These are phyloP conservation scores for Philypnodon macrostomus DNA, from an alignment of 2,797 vertebrate genomes.

Conservation along the genomic window DNA sequence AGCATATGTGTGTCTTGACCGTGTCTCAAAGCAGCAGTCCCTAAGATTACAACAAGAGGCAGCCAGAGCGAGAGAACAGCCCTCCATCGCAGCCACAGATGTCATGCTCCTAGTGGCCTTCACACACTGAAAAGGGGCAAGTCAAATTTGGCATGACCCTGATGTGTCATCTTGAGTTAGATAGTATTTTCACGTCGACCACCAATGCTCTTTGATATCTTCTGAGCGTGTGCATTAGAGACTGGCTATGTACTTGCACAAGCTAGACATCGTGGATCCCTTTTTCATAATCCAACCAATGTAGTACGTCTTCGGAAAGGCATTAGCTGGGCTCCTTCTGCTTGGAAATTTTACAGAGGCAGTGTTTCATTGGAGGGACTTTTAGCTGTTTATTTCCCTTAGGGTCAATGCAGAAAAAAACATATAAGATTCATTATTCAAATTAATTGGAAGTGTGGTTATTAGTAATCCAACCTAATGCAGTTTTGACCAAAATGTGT, in stretches of 20 bases:
- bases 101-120: conserved; percentile 70
- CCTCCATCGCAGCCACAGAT: conserved; percentile 50
- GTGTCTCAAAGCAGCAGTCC: conserved; percentile 44
- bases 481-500: no score
- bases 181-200: conserved; percentile 37
- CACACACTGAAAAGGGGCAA: conserved; percentile 57
- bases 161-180: conserved; percentile 73
- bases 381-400: conserved; percentile 58
- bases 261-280: conserved; percentile 48
- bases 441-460: conserved; percentile 35
- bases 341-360: conserved; percentile 63
- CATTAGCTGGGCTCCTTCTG: conserved; percentile 57
- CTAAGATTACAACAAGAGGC: conserved; percentile 46
- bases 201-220: conserved; percentile 47
- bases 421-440: conserved; percentile 25
- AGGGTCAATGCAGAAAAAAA: conserved; percentile 37
- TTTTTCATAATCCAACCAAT: conserved; percentile 60
- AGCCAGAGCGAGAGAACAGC: conserved; percentile 42
- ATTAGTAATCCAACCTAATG: no score
- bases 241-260: conserved; percentile 8
- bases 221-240: conserved; percentile 9
- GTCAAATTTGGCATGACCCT: conserved; percentile 68
- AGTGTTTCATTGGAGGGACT: conserved; percentile 61
- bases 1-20: conserved; percentile 48
- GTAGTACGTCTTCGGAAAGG: conserved; percentile 60